phyloP scores from a whole-genome alignment of 2,888 invertebrate genomes.

The Imbricaverruca yamaguchii region DNA sequence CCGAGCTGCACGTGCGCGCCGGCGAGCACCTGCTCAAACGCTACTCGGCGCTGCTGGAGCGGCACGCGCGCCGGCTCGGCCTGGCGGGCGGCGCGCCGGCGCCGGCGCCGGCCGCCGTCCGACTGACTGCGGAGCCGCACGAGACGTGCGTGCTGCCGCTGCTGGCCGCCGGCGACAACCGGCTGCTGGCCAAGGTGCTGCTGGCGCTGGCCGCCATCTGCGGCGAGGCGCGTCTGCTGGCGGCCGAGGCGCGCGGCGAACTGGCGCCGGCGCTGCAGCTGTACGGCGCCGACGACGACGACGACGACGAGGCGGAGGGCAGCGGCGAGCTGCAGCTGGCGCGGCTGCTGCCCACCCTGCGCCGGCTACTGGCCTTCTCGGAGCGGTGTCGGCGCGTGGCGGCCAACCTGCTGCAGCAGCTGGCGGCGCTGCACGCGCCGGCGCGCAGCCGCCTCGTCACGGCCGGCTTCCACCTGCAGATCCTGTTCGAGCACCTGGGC shows the following conservation, averaged over 20 bases:
- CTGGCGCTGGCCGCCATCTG: conserved; percentile 30
- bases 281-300: conserved; percentile 26
- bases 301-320: conserved; percentile 22
- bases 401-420: conserved; percentile 29
- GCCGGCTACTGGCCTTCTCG: conserved; percentile 26
- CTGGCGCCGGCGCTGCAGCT: conserved; percentile 29
- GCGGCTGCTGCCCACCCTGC: conserved; percentile 29
- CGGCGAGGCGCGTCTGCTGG: conserved; percentile 27
- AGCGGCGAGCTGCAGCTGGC: conserved; percentile 27
- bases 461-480: conserved; percentile 35
- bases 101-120: neutral
- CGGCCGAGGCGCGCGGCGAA: conserved; percentile 27
- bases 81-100: neutral
- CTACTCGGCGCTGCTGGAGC: conserved; percentile 2
- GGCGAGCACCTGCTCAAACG: conserved; percentile 15
- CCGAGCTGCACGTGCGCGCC: neutral
- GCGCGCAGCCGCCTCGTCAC: neutral
- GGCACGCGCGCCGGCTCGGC: neutral
- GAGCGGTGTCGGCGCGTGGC: conserved; percentile 26
- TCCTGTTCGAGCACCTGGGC: conserved; percentile 44
- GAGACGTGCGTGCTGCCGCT: conserved; percentile 28
- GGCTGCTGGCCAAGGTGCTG: conserved; percentile 30
- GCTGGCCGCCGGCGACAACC: conserved; percentile 29
- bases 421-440: conserved; percentile 28
- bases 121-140: conserved; percentile 26